Base-by-base conservation (phyloP, 2,888 invertebrate species). In the Amphimallon solstitiale region DNA sequence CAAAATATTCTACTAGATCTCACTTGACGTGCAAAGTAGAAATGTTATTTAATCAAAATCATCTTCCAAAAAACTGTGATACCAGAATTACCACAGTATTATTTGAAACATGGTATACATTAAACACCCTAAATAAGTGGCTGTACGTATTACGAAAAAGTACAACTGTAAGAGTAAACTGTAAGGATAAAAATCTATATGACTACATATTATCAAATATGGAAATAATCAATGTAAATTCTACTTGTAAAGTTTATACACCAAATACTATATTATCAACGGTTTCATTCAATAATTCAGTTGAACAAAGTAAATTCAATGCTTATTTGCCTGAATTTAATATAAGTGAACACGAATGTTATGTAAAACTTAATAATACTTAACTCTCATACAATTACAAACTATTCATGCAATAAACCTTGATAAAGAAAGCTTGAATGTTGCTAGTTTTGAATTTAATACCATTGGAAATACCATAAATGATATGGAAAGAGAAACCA, bases 61-160 rank as follows among this genome's bases (percentile, higher is more conserved):
- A 43, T n/a, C 9, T 59, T 3, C 59, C 45, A 1, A n/a, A 43
- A 19, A 40, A 38, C 5, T 59, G 43, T 12, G 59, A 59, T 14
- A 21, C 40, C 15, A 15, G 59, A 29, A 12, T 40, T 23, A 12
- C 19, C 3, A 2, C 19, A 7, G 19, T 21, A 2, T 15, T 38
- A n/a, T 40, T 19, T n/a, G 40, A 59, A 59, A 59, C 38, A 23
- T 59, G 37, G 17, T 40, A 59, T 14, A 3, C 59, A 7, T 40
- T 59, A 17, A 10, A 21, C 10, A 6, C 5, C 7, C 40, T n/a
- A 5, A 59, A 40, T 14, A 59, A n/a, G 7, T 59, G 43, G 59
- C 23, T 59, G 19, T 59, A 38, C 12, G 40, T 38, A 12, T 17
- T 40, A 23, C 21, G 40, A 0, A 59, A 38, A 45, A 14, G 1